Base-by-base conservation (phyloP, 2,113 vertebrate genomes). In the Ictidomys tridecemlineatus region DNA sequence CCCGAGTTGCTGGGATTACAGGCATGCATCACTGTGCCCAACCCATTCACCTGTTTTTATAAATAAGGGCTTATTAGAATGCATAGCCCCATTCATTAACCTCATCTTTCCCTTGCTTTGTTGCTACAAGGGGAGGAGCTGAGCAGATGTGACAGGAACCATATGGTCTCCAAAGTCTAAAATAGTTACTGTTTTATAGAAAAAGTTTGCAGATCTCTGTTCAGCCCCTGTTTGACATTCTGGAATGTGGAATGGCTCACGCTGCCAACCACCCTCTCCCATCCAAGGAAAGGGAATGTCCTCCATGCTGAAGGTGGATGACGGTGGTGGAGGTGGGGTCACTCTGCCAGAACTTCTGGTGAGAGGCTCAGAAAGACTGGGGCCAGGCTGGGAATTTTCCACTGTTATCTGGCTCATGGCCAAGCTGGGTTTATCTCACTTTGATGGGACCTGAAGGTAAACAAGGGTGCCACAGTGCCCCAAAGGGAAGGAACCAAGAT, bases 331-430 rank as follows among this genome's bases (percentile, higher is more conserved):
- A 26, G 58, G 20, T 39, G 22, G 18, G 26, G 63, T 56, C 17
- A 45, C 1, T 1, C 8, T 28, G 11, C 14, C 28, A 8, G 28
- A 58, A 12, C 77, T 84, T 56, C 70, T 24, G 12, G 5, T 0
- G 2, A 39, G 4, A 18, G 42, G 37, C 20, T 74, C 0, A 2
- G 42, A 3, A 45, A 61, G 76, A 51, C 34, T 37, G 45, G 91
- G 77, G 80, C 5, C 39, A 51, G 76, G 37, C 42, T 45, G 45
- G 91, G 77, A 72, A 85, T 73, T 97, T 98, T 97, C 83, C 89
- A 89, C 13, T 5, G 51, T 26, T 84, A 20, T n/a, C 63, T 77
- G n/a, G 32, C 58, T 91, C 39, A 22, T 34, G 74, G 56, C n/a
- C 63, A 22, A 72, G 13, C 51, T 42, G 16, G 28, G 20, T 26